These are phyloP conservation scores for Momotus momota DNA, from an alignment of 2,797 vertebrate genomes.

Conservation along the genomic window DNA sequence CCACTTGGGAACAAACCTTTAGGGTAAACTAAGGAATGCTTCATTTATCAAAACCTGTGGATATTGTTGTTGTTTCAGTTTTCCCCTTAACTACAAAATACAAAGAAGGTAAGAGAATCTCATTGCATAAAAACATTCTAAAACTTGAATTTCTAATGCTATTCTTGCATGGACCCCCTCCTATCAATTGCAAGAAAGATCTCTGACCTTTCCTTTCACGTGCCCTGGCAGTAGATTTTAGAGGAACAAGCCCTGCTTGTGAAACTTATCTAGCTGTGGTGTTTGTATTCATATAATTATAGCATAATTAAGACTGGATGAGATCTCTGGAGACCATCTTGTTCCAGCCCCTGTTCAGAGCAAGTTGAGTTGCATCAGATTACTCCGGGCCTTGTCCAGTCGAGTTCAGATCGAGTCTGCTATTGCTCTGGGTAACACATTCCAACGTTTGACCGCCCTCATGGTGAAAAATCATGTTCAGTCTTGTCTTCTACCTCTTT, in stretches of 20 bases:
- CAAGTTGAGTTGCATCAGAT: background rate
- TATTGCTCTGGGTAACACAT: background rate
- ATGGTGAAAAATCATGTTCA: background rate
- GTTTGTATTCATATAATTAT: background rate
- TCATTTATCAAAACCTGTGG: background rate
- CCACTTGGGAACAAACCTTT: background rate
- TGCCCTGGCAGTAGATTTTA: background rate
- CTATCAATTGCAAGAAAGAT: background rate
- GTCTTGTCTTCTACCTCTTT: background rate
- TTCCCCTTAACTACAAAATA: no score
- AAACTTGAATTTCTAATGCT: background rate
- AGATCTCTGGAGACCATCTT: background rate
- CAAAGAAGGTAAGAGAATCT: background rate
- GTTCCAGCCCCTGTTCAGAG: background rate
- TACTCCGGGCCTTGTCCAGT: rapidly evolving
- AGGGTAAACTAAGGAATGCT: background rate
- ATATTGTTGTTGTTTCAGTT: background rate
- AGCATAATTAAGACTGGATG: background rate
- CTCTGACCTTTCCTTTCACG: background rate
- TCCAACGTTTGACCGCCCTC: background rate
- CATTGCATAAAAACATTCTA: background rate
- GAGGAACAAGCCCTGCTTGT: background rate
- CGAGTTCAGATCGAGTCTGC: rapidly evolving
- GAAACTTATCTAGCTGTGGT: background rate
- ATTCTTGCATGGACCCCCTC: background rate